phyloP scores from a whole-genome alignment of 2,888 invertebrate species.

The Melipona beecheii region DNA sequence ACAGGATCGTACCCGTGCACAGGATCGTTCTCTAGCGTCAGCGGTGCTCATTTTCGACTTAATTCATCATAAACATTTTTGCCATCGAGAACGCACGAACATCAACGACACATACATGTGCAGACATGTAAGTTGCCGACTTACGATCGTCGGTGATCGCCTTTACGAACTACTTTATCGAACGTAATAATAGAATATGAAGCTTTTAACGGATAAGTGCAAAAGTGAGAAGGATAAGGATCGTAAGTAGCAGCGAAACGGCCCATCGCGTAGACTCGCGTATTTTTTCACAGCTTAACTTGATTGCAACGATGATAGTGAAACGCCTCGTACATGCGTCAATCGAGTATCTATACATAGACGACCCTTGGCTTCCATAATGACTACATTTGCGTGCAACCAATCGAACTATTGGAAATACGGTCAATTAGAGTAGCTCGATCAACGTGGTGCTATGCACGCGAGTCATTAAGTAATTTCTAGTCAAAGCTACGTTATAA shows the following conservation, averaged over 20 bases:
- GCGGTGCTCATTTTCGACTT: conserved; percentile 2
- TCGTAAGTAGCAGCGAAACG: not conserved
- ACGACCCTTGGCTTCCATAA: conserved; percentile 1
- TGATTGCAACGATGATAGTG: not conserved
- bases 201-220: not conserved
- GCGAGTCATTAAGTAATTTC: conserved; percentile 74
- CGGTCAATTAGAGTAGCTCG: conserved; percentile 72
- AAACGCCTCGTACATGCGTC: conserved; percentile 3
- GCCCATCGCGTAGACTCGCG: not conserved
- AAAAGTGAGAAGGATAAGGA: not conserved
- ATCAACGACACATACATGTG: not conserved
- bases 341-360: conserved; percentile 30
- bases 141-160: not conserved
- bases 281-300: not conserved
- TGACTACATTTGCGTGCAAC: conserved; percentile 38
- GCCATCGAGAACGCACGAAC: not conserved
- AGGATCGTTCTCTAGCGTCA: conserved; percentile 36
- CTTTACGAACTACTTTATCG: not conserved
- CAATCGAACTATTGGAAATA: conserved; percentile 73
- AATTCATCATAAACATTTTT: conserved; percentile 10
- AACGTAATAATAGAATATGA: not conserved
- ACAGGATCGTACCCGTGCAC: conserved; percentile 2
- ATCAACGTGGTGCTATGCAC: conserved; percentile 66
- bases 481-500: conserved; percentile 43
- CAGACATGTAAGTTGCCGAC: too few species aligned